Conservation (phyloP, 2,113 vertebrate species). For the Microcebus murinus region DNA sequence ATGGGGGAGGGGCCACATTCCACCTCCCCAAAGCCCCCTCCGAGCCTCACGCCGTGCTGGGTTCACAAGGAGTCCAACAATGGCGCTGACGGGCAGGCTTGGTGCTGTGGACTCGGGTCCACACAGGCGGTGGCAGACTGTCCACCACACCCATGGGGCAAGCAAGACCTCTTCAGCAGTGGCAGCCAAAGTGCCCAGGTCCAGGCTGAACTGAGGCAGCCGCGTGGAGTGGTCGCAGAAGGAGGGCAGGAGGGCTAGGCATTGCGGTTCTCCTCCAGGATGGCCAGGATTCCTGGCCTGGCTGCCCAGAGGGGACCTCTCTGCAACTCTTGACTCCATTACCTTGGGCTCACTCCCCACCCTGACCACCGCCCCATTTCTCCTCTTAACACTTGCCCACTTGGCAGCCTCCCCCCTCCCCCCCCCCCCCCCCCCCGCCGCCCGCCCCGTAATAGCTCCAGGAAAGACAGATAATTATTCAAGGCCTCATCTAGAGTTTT, state of each 20-base stretch:
- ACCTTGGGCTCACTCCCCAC: slow-evolving; percentile 31
- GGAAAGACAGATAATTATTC: slow-evolving; percentile 69
- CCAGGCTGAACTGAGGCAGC: background rate
- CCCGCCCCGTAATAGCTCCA: slow-evolving; percentile 36
- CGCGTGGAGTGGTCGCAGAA: background rate
- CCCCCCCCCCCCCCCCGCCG: too few relatives aligned
- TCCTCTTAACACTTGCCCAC: slow-evolving; percentile 64
- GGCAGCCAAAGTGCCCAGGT: background rate
- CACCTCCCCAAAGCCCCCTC: background rate
- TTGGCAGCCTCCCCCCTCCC: slow-evolving; percentile 65
- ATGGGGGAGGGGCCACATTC: background rate
- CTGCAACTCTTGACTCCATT: slow-evolving; percentile 62
- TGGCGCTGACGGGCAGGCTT: background rate
- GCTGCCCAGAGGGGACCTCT: slow-evolving; percentile 42
- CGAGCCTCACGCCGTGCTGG: background rate
- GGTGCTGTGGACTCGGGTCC: background rate
- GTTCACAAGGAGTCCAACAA: background rate
- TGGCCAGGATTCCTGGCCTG: slow-evolving; percentile 43
- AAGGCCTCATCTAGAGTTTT: slow-evolving; percentile 49
- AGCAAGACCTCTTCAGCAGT: background rate
- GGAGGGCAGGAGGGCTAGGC: background rate
- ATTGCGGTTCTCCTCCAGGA: background rate
- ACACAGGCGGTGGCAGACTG: background rate
- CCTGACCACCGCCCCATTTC: slow-evolving; percentile 61
- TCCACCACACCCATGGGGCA: rapidly evolving